Conservation (phyloP, 37 sponge, comb jelly and placozoan genomes). For the Beroe ovata region DNA sequence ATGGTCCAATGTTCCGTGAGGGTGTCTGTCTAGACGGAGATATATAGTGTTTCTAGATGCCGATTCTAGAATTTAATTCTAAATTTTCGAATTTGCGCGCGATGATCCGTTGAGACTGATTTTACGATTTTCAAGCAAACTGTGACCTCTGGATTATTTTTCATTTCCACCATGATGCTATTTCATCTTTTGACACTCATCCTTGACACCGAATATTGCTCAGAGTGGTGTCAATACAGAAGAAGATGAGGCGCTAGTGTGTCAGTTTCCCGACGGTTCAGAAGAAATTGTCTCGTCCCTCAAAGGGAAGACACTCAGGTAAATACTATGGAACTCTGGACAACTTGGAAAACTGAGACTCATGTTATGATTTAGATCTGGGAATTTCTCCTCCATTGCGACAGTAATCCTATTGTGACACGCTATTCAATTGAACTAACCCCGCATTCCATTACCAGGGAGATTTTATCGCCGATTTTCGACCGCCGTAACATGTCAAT, state of each 20-base stretch:
- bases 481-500: conserved; percentile 43
- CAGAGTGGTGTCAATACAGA: conserved; percentile 18
- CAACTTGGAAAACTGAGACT: not conserved
- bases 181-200: too few species aligned
- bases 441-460: not conserved
- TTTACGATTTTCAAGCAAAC: too few species aligned
- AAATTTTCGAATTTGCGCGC: not conserved
- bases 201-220: not conserved
- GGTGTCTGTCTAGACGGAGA: too few species aligned
- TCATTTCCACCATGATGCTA: too few species aligned
- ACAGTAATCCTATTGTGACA: too few species aligned
- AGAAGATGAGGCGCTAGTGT: conserved; percentile 14
- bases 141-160: too few species aligned
- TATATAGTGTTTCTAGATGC: too few species aligned
- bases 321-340: not conserved
- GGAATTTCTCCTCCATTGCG: too few species aligned
- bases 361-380: too few species aligned
- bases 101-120: too few species aligned
- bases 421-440: too few species aligned
- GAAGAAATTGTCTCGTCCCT: not conserved
- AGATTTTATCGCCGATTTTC: conserved; percentile 32
- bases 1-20: too few species aligned
- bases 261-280: conserved; percentile 27
- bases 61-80: not conserved
- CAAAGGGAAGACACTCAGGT: conserved; percentile 33